These are phyloP conservation scores for Lacanobia oleracea DNA, from an alignment of 2,888 invertebrate species.

Conservation along the genomic window DNA sequence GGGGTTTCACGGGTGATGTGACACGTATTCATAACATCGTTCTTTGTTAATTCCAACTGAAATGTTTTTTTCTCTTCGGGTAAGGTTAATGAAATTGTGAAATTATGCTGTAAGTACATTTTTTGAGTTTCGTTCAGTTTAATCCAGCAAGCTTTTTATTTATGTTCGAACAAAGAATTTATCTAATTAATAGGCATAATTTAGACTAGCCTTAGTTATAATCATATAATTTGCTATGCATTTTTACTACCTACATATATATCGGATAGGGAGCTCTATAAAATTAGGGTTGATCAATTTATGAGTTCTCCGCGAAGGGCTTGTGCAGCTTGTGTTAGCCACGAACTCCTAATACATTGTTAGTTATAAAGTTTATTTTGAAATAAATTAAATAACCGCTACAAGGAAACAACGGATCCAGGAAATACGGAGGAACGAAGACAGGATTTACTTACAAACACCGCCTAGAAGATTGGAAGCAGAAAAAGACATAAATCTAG, in stretches of 20 bases:
- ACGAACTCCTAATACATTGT: constrained; percentile 15
- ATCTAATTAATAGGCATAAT: constrained; percentile 6
- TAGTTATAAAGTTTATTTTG: not conserved
- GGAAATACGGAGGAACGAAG: not conserved
- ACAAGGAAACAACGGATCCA: not conserved
- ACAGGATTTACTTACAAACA: not conserved
- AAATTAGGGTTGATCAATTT: constrained; percentile 28
- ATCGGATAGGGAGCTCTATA: not conserved
- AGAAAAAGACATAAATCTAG: constrained; percentile 14
- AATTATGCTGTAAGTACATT: constrained; percentile 22
- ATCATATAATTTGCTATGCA: constrained; percentile 20
- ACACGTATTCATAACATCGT: constrained; percentile 83
- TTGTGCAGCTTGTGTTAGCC: constrained; percentile 9
- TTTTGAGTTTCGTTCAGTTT: constrained; percentile 2
- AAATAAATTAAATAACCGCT: not conserved
- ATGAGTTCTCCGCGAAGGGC: constrained; percentile 5
- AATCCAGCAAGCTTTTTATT: not conserved
- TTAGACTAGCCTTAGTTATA: not conserved
- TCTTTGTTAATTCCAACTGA: constrained; percentile 81
- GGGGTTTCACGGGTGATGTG: constrained; percentile 88
- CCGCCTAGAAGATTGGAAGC: not conserved
- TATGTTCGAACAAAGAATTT: not conserved
- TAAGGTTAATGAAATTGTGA: constrained; percentile 58
- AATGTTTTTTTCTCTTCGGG: constrained; percentile 73
- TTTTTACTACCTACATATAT: not conserved